A percentile compares a stretch with the other conserved stretches of the same genome.
Evolutionary conservation across 2,797 vertebrate species (phyloP).

Genomic region (Chrysolophus pictus): DNA sequence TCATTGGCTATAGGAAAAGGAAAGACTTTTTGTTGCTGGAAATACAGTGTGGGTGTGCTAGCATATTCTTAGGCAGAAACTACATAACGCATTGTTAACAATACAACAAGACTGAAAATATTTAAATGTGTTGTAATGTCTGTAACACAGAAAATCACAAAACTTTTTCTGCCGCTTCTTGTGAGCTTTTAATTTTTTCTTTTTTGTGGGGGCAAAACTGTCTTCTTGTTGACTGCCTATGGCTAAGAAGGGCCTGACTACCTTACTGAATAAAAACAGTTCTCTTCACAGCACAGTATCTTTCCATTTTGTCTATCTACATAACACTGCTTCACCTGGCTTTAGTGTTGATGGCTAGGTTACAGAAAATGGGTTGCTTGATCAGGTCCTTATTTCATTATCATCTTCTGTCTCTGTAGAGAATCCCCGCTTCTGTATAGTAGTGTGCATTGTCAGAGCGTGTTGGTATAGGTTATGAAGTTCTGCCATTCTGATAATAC

Average conservation of each 20-base stretch:
- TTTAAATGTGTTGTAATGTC: background rate
- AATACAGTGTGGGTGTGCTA: background rate
- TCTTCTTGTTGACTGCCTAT: background rate
- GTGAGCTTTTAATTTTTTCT: background rate
- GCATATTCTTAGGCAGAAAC: background rate
- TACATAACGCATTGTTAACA: background rate
- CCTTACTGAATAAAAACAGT: background rate
- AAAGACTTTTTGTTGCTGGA: background rate
- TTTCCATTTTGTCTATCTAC: slow-evolving; percentile 6
- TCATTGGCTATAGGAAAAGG: background rate
- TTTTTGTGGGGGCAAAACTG: background rate
- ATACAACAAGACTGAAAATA: background rate
- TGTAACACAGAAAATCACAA: background rate
- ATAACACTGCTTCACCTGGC: background rate
- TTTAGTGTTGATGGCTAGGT: background rate
- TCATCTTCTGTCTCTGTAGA: background rate
- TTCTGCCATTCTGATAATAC: background rate
- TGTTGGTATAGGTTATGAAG: rapidly evolving
- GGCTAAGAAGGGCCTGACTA: background rate
- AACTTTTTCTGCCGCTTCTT: background rate
- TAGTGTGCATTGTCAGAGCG: background rate
- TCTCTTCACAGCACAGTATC: background rate
- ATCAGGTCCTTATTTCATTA: background rate
- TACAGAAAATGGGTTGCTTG: background rate
- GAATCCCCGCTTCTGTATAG: background rate